Base-by-base conservation (phyloP, 2,797 vertebrate genomes). In the Hoplostethus atlanticus region DNA sequence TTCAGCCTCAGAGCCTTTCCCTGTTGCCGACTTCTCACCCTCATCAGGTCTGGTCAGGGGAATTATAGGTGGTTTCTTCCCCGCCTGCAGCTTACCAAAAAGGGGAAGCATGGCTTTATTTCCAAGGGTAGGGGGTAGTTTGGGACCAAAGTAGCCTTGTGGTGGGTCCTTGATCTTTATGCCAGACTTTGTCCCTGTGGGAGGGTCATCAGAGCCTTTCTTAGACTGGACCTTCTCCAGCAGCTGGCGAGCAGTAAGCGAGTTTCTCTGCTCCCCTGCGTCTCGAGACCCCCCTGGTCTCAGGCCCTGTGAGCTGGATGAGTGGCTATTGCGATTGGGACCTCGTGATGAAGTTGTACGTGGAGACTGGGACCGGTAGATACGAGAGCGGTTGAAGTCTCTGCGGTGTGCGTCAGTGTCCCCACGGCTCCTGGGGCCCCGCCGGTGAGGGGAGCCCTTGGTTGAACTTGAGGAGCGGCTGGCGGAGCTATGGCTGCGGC, bases 101-200 rank as follows among this genome's bases (percentile, higher is more conserved):
- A 98, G 93, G 5, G 98, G 98, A 70, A 99, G 93, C 88, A 97
- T 94, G 1, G 96, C 92, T 92, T 99, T 99, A 90, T 75, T 97
- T 80, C 97, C 97, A 44, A 97, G 91, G 4, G 94, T 83, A 2
- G 98, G 98, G 34, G 98, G 98, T 4, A 99, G 95, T 81, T 97
- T 99, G 1, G 98, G 98, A 50, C 98, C 98, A 58, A 99, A 99
- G 87, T 98, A 99, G 47, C 98, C 98, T 84, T 97, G 97, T 6
- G 98, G 98, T 42, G 98, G 98, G 82, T 99, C 97, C 81, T 99
- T 99, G 68, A 99, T 95, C 86, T 99, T 99, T 69, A 93, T 87
- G 25, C 97, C 97, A 31, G 95, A 87, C 85, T 99, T 99, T 59
- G 91, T 87, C 68, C 93, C 76, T 12, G 93, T 83, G 6, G 84